Base-by-base conservation (phyloP, 2,113 vertebrate species). In the Melanerpes formicivorus region DNA sequence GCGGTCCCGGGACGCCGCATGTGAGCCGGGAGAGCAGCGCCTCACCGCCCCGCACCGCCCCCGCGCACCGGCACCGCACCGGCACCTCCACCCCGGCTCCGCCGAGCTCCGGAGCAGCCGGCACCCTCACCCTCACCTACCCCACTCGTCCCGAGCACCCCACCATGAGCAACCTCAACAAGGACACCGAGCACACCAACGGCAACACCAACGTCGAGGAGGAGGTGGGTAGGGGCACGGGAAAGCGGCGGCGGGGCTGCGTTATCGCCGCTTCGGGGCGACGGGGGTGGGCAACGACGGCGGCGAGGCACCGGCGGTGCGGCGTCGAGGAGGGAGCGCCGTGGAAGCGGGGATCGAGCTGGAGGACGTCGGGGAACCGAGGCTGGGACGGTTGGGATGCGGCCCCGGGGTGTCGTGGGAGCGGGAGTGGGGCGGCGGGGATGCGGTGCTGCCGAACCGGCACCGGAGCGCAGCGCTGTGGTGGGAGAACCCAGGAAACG, bases 141-240 rank as follows among this genome's bases (percentile, higher is more conserved):
- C 74, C 76, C 90, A 50, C 48, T 50, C 48, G 10, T 50, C 48
- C 21, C 48, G 9, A 19, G 13, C 82, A 73, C 59, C 83, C 65
- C 97, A 95, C 96, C 96, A 97, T 98, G 98, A 98, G 97, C 96
- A 96, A 72, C 96, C 95, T 96, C 87, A 97, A 96, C 97, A 92
- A 97, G 93, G 97, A 98, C 90, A 95, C 84, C 80, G 97, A 98
- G 90, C 97, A 97, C 96, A 77, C 93, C 88, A 93, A 88, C 92
- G 48, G 93, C 94, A 58, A 94, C 70, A 92, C 94, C 89, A 77
- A 63, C 92, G 96, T 94, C 79, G 97, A 97, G 86, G 97, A 97
- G 65, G 97, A 97, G 97, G 97, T 97, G 95, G 74, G 96, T 15
- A 17, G 13, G 3, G 3, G 29, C 29, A 12, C 11, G 37, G 74